Evolutionary conservation across 2,113 vertebrate species (phyloP).

Genomic region (Brachypodius melanocephalos): DNA sequence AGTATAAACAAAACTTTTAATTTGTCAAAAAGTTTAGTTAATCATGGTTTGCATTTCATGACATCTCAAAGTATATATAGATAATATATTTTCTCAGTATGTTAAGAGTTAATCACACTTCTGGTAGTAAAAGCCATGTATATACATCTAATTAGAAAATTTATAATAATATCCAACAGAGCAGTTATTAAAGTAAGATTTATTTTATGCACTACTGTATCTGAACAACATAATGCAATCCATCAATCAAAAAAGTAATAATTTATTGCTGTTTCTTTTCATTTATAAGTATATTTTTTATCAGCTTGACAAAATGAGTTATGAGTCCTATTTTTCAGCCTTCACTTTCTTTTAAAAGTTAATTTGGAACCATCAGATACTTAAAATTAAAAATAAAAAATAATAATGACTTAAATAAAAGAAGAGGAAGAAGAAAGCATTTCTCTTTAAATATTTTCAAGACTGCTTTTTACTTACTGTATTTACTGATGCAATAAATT

Average conservation of each 20-base stretch:
- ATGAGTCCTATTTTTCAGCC: constrained; percentile 5
- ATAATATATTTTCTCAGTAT: background rate
- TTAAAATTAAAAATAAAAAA: background rate
- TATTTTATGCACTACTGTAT: background rate
- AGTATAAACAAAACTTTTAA: background rate
- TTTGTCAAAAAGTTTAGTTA: background rate
- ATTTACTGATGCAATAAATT: background rate
- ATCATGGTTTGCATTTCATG: background rate
- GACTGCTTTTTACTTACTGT: background rate
- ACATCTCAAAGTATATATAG: background rate
- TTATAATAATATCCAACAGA: background rate
- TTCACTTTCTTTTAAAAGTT: background rate
- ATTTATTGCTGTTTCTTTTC: constrained; percentile 49
- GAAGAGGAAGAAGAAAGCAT: background rate
- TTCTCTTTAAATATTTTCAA: background rate
- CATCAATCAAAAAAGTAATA: constrained; percentile 47
- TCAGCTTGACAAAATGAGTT: constrained; percentile 28
- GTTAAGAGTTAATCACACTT: background rate
- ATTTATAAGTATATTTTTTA: constrained; percentile 54
- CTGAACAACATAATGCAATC: constrained; percentile 5
- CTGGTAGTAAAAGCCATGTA: background rate
- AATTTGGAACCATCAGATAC: background rate
- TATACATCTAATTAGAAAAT: background rate
- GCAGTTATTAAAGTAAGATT: background rate
- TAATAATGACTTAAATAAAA: background rate